Base-by-base conservation (phyloP, 2,113 vertebrate species). In the Erythrolamprus reginae region DNA sequence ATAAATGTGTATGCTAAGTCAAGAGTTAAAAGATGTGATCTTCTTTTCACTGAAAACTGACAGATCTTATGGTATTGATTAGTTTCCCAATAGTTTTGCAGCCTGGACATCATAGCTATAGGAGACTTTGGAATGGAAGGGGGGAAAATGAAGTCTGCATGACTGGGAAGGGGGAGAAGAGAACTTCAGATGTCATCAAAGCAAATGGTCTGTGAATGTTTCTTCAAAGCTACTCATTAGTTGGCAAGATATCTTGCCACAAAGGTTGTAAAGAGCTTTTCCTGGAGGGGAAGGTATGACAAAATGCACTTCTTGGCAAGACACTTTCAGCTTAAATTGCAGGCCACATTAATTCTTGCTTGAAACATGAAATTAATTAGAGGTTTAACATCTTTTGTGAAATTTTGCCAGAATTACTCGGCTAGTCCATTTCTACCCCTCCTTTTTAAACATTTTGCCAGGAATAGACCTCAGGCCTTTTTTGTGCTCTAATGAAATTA, bases 141-240 rank as follows among this genome's bases (percentile, higher is more conserved):
- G 26, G 2, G 5, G 6, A 88, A 65, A 88, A 77, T 82, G 51
- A 45, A 17, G 65, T n/a, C 33, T 42, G 33, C 42, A 3, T 51
- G 58, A 8, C 3, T 26, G 12, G 45, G 45, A 48, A 45, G 38
- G 52, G 90, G 58, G 77, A 85, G 53, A 86, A 90, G 94, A 95
- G 95, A 95, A 95, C 95, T 97, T 96, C 95, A 96, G 97, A 98
- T 98, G 98, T 98, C 98, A 98, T 98, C 98, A 98, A 97, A 97
- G 97, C 97, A 98, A 99, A 98, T 98, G 98, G 98, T 96, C 98
- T 98, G 98, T 98, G 98, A 98, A 98, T 96, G 97, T 98, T 98
- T 98, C 97, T 98, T 98, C 98, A 96, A 97, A 98, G 97, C 97
- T 97, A 96, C 95, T 98, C 98, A 98, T 98, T 98, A 98, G 97